Conservation (phyloP, 2,888 invertebrate species). For the Watsonalla binaria region DNA sequence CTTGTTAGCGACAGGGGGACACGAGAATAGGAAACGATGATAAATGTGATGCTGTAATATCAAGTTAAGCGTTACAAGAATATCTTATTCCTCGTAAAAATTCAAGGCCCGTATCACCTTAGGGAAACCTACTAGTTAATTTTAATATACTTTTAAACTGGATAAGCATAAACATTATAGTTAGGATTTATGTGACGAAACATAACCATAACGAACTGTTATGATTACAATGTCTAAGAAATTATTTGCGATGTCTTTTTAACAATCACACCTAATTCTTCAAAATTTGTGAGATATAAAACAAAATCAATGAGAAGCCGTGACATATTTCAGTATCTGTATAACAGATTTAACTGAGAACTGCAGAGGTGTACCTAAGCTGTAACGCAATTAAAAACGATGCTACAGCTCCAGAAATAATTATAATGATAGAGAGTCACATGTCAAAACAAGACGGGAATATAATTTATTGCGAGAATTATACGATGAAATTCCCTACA, state of each 20-base stretch:
- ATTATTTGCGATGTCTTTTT: too few relatives aligned
- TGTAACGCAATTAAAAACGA: neutral
- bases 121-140: too few relatives aligned
- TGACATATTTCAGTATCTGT: too few relatives aligned
- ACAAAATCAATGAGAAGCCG: neutral
- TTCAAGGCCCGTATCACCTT: too few relatives aligned
- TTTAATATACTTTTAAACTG: neutral
- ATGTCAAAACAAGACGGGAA: slow-evolving; percentile 31
- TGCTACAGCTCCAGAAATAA: neutral
- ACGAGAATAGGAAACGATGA: too few relatives aligned
- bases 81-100: too few relatives aligned
- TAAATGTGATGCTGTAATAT: too few relatives aligned
- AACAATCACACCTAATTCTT: neutral
- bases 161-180: neutral
- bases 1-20: too few relatives aligned
- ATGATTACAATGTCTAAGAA: neutral
- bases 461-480: slow-evolving; percentile 26
- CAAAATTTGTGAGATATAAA: neutral
- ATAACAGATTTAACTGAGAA: too few relatives aligned
- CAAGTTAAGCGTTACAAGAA: too few relatives aligned
- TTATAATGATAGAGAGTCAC: slow-evolving; percentile 10
- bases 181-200: neutral
- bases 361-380: too few relatives aligned
- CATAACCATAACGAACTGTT: neutral
- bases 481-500: slow-evolving; percentile 1